These are phyloP conservation scores for Platerodrilus igneus DNA, from an alignment of 2,888 invertebrate genomes.

Conservation along the genomic window DNA sequence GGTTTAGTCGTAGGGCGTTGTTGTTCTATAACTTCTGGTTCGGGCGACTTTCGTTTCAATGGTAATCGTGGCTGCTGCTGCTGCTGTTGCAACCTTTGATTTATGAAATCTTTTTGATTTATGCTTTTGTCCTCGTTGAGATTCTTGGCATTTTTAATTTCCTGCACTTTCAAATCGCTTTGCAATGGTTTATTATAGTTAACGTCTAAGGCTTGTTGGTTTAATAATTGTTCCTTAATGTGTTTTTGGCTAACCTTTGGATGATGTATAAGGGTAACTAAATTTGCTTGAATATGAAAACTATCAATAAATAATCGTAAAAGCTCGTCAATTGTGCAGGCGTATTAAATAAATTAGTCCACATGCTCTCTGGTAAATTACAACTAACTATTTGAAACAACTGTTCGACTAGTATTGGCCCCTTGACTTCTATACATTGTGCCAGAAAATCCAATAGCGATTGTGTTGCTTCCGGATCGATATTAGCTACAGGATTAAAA, in stretches of 20 bases:
- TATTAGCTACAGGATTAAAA: conserved; percentile 69
- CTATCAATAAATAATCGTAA: conserved; percentile 89
- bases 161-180: conserved; percentile 28
- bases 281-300: conserved; percentile 89
- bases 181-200: conserved; percentile 3
- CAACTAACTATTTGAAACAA: conserved; percentile 77
- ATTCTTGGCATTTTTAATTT: conserved; percentile 37
- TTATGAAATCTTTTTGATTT: conserved; percentile 27
- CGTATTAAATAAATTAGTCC: conserved; percentile 86
- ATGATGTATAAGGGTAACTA: conserved; percentile 77
- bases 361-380: conserved; percentile 49
- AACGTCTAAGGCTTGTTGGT: conserved; percentile 17
- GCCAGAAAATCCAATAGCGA: conserved; percentile 77
- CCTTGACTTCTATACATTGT: conserved; percentile 67
- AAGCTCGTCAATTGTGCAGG: conserved; percentile 87
- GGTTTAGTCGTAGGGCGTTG: no score
- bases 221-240: conserved; percentile 35
- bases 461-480: conserved; percentile 80
- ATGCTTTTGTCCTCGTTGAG: conserved; percentile 17
- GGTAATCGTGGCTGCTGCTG: conserved; percentile 33
- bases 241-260: conserved; percentile 60
- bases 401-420: conserved; percentile 82
- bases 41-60: conserved; percentile 31
- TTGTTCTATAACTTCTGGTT: conserved; percentile 33
- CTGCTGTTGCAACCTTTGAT: conserved; percentile 43